phyloP scores from a whole-genome alignment of 2,888 invertebrate genomes.

The Amphipoea lucens region DNA sequence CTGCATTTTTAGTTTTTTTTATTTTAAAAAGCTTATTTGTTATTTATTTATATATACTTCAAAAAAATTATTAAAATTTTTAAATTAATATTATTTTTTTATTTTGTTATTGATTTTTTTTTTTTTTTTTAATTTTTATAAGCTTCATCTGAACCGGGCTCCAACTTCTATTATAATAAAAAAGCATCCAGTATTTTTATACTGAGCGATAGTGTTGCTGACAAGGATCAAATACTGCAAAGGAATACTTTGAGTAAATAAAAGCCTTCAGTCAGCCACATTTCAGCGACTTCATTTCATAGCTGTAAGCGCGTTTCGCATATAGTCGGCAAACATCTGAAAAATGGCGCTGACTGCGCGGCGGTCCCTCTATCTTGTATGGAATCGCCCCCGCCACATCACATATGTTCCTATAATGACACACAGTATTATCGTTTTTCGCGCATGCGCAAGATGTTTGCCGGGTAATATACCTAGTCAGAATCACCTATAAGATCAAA shows the following conservation, averaged over 20 bases:
- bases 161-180: too few species aligned
- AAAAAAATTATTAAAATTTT: too few species aligned
- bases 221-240: too few species aligned
- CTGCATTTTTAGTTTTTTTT: too few species aligned
- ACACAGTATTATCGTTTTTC: not conserved
- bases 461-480: not conserved
- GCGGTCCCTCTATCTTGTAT: not conserved
- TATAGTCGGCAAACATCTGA: not conserved
- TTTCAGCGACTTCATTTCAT: not conserved
- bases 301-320: not conserved
- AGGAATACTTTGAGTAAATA: not conserved
- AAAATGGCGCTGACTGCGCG: not conserved
- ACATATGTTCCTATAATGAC: not conserved
- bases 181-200: too few species aligned
- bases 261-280: not conserved
- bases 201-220: too few species aligned
- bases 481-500: not conserved
- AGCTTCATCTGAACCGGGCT: too few species aligned
- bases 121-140: too few species aligned
- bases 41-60: too few species aligned
- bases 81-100: too few species aligned
- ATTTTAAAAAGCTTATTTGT: too few species aligned
- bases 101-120: too few species aligned
- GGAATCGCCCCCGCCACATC: not conserved
- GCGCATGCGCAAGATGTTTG: not conserved